These are phyloP conservation scores for Drosophila repleta DNA, from an alignment of 1,140 invertebrate species.

Conservation along the genomic window DNA sequence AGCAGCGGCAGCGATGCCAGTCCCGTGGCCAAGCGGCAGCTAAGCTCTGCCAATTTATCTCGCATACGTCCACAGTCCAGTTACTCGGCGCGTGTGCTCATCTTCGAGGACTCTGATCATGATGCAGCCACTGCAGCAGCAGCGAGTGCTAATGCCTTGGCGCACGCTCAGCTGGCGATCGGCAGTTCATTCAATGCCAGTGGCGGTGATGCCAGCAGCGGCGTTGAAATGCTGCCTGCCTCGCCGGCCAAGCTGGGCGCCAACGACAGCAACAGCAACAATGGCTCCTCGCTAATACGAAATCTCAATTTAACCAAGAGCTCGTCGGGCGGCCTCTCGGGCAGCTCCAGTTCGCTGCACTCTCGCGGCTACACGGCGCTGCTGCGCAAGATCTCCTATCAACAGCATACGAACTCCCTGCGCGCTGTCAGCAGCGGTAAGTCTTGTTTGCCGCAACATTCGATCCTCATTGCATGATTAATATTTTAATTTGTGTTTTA, in stretches of 20 bases:
- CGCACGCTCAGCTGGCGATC: slow-evolving; percentile 38
- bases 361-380: slow-evolving; percentile 71
- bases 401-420: slow-evolving; percentile 80
- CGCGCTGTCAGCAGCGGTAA: slow-evolving; percentile 72
- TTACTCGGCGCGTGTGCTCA: slow-evolving; percentile 77
- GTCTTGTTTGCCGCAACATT: neutral
- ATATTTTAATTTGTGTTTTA: neutral
- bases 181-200: neutral
- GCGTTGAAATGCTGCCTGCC: slow-evolving; percentile 64
- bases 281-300: slow-evolving; percentile 65
- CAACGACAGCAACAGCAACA: slow-evolving; percentile 40
- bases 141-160: slow-evolving; percentile 25
- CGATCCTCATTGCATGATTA: neutral
- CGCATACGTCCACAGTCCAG: slow-evolving; percentile 78
- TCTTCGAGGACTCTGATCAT: slow-evolving; percentile 81
- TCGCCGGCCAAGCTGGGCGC: slow-evolving; percentile 66
- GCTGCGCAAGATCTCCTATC: slow-evolving; percentile 78
- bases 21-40: slow-evolving; percentile 72
- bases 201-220: slow-evolving; percentile 44
- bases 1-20: slow-evolving; percentile 60
- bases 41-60: slow-evolving; percentile 66
- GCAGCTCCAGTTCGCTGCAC: slow-evolving; percentile 70
- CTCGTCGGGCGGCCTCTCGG: slow-evolving; percentile 73
- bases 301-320: slow-evolving; percentile 80
- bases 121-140: slow-evolving; percentile 52